Evolutionary conservation across 2,113 vertebrate species (phyloP), one percentile per base, ranked within the genome.

Genomic region (Tor tambroides): DNA sequence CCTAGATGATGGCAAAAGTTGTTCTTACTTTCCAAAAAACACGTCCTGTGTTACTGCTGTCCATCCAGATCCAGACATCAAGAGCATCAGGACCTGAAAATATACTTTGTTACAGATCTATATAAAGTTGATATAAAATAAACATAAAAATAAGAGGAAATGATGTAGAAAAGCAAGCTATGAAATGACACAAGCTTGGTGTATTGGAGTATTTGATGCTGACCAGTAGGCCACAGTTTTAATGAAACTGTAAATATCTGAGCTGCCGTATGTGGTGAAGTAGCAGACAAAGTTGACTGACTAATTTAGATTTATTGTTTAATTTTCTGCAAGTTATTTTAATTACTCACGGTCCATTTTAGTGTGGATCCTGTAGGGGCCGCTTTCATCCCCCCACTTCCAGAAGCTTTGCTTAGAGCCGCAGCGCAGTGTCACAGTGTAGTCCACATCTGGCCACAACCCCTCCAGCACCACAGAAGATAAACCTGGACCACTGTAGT

Each of bases 301-400:
- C 11, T 63, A 6, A 15, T 28, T 76, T 19, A n/a, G 35, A 67
- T 74, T 11, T 28, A 75, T 63, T 7, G 49, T 28, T 28, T 12
- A 3, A 76, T 56, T 19, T 59, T 6, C 30, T 38, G 30, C 2
- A 23, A 59, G 15, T 63, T 82, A 21, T 71, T 72, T 72, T 14
- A 28, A 46, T 1, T 15, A 91, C 90, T 93, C 91, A 95, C 95
- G 86, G 80, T 91, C 84, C 32, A 87, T 88, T 14, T 69, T 88
- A 30, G 95, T 95, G 91, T 28, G 91, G 83, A 96, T 92, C 46
- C 59, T 26, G 81, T 86, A 38, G 4, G 65, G 1, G 43, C 89
- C 2, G 61, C 94, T 95, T 94, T 93, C 93, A 67, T 90, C 85
- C 30, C 95, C 94, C 95, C 95, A 96, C 67, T 92, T 94, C 94